Base-by-base conservation (phyloP, 1,140 invertebrate genomes). In the Cyclargus thomasi region DNA sequence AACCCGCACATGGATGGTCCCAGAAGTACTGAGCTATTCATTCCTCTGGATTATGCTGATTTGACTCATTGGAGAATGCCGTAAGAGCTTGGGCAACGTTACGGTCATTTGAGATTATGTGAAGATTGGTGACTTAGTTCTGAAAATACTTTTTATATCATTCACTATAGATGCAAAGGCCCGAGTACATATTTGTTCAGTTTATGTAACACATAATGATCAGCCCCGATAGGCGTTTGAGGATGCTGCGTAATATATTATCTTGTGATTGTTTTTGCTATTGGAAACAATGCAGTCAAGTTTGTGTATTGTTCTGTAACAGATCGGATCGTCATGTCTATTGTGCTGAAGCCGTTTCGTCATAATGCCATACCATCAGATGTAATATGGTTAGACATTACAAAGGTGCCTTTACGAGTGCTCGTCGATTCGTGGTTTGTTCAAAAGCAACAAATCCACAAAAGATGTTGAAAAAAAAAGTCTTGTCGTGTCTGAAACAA, bases 291-390 rank as follows among this genome's bases (percentile, higher is more conserved):
- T 55, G 53, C 53, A 18, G 53, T n/a, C n/a, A 55, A 17, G 53
- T 55, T 55, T 55, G 53, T 55, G 53, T 47, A 47, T 55, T 55
- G 53, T 55, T 55, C 53, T 55, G 53, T 63, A 63, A 67, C n/a
- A 67, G 59, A 63, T 62, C 67, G 59, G 67, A 62, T 64, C 35
- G 10, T 53, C 35, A 11, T 47, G 39, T 36, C 20, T 64, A 47
- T 64, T 36, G 63, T 64, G 39, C 14, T 47, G 39, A 47, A 47
- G 39, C 39, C 14, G 14, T 47, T 47, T 47, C 39, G 39, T 47
- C 39, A 47, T 47, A 47, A 47, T 16, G 14, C 39, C 14, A 47
- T 47, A 11, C 29, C 29, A 29, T 29, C 29, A 29, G 29, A 29
- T 47, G 14, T 47, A 14, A 47, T 47, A 14, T 47, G 10, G 39